Evolutionary conservation across 2,113 vertebrate species (phyloP).

Genomic region (Phaethornis superciliosus): DNA sequence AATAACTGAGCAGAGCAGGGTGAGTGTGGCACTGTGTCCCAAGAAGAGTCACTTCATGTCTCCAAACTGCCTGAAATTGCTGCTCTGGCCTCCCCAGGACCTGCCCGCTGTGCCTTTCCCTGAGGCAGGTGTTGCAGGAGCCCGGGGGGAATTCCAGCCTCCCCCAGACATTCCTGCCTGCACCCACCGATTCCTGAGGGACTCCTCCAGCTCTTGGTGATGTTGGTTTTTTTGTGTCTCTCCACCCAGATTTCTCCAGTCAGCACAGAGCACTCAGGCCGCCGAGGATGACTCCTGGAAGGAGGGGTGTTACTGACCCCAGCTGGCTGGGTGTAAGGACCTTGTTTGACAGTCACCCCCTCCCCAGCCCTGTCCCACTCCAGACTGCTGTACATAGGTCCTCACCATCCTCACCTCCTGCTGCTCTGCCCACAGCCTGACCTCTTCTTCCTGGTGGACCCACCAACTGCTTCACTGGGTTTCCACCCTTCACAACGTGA

Average conservation of each 20-base stretch:
- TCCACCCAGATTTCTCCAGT: conserved; percentile 78
- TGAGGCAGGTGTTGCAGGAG: background rate
- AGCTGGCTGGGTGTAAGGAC: conserved; percentile 72
- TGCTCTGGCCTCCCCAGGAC: background rate
- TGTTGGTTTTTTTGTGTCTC: background rate
- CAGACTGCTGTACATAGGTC: background rate
- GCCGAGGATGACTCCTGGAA: conserved; percentile 86
- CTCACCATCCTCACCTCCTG: background rate
- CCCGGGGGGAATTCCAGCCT: background rate
- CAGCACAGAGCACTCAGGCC: conserved; percentile 69
- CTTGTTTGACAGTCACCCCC: rapidly evolving
- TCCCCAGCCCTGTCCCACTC: background rate
- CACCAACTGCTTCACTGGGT: background rate
- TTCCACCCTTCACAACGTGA: background rate
- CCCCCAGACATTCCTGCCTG: rapidly evolving
- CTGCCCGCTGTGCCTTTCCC: too few species aligned
- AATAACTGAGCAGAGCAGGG: background rate
- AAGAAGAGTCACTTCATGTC: background rate
- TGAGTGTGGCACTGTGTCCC: rapidly evolving
- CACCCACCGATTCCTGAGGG: rapidly evolving
- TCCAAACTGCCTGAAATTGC: rapidly evolving
- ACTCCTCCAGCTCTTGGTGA: background rate
- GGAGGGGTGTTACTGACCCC: conserved; percentile 88
- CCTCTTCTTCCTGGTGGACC: background rate
- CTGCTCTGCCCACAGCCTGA: background rate